A percentile compares a stretch with the other conserved stretches of the same genome.
phyloP scores from a whole-genome alignment of 2,888 invertebrate genomes.

The Fabriciana adippe region DNA sequence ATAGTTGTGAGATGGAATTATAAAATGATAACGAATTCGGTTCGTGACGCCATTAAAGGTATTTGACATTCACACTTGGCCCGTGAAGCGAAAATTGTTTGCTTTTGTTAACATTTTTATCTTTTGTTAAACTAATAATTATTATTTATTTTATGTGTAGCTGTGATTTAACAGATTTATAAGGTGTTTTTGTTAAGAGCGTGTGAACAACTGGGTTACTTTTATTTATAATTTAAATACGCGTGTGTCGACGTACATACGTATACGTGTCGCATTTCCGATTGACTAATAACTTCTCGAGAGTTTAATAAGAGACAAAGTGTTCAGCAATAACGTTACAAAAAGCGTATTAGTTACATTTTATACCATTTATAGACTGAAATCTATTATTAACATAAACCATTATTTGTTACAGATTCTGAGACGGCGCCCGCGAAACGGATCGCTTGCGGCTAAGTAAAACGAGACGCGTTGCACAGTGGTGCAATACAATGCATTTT shows the following conservation, averaged over 20 bases:
- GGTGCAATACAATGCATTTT: conserved; percentile 53
- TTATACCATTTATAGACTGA: conserved; percentile 28
- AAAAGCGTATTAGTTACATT: conserved; percentile 26
- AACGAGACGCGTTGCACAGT: conserved; percentile 51
- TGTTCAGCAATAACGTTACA: conserved; percentile 7
- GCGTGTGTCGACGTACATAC: no score
- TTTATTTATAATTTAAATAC: no score
- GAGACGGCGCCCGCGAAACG: conserved; percentile 60
- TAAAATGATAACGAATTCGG: neutral
- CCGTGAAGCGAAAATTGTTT: conserved; percentile 41
- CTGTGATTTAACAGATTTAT: conserved; percentile 10
- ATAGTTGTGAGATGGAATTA: neutral
- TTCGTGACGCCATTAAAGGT: conserved; percentile 2
- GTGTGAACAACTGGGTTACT: conserved; percentile 9
- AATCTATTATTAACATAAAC: conserved; percentile 60
- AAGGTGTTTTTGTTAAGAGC: neutral
- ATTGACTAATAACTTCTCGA: neutral
- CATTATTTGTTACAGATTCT: conserved; percentile 68
- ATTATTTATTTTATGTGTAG: conserved; percentile 3
- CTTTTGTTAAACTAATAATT: conserved; percentile 2
- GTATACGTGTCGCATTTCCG: no score
- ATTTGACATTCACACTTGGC: conserved; percentile 32
- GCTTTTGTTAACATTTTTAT: conserved; percentile 41
- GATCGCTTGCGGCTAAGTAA: conserved; percentile 60
- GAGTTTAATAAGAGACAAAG: neutral